Evolutionary conservation across 2,797 vertebrate species (phyloP).

Genomic region (Darevskia nairensis): DNA sequence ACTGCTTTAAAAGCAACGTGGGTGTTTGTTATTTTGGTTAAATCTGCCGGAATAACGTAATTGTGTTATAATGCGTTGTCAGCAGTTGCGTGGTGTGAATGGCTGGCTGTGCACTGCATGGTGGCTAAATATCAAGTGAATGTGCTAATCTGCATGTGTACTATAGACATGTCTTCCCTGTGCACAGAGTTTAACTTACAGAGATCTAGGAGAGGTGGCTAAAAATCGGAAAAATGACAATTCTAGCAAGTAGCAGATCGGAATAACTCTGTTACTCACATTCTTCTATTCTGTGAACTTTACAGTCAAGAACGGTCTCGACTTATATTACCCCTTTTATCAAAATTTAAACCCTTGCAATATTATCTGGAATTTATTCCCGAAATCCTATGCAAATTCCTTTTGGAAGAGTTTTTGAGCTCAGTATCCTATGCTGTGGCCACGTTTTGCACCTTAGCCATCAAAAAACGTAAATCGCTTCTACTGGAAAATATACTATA

Average conservation of each 20-base stretch:
- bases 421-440: too few relatives aligned
- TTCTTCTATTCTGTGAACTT: too few relatives aligned
- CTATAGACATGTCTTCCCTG: constrained; percentile 35
- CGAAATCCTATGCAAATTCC: too few relatives aligned
- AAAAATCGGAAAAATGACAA: neutral
- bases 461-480: too few relatives aligned
- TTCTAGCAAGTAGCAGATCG: neutral
- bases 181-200: neutral
- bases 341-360: too few relatives aligned
- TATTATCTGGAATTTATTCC: too few relatives aligned
- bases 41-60: neutral
- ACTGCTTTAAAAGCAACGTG: neutral
- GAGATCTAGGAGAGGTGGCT: too few relatives aligned
- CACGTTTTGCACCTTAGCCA: too few relatives aligned
- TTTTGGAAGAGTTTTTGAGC: too few relatives aligned
- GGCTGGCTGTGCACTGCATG: neutral
- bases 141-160: neutral
- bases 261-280: neutral
- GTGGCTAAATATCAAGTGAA: neutral
- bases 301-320: too few relatives aligned
- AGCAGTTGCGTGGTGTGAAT: neutral
- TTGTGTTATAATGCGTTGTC: neutral
- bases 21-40: neutral
- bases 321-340: too few relatives aligned
- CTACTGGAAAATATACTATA: too few relatives aligned